Conservation (phyloP, 1,140 invertebrate genomes). For the Melitaea cinxia region DNA sequence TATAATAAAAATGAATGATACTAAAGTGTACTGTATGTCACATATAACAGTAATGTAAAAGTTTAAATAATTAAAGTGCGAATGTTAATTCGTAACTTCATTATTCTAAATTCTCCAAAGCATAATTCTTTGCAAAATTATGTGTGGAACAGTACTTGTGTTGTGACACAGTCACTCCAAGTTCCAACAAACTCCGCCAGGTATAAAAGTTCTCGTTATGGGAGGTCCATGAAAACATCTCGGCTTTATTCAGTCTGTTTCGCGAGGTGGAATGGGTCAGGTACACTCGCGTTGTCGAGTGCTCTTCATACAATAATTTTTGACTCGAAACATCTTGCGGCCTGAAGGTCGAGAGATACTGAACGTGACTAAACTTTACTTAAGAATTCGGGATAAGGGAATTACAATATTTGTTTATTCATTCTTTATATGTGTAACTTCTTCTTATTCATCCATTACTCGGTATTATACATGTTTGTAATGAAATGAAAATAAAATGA, state of each 20-base stretch:
- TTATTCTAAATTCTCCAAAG: not conserved
- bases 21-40: not conserved
- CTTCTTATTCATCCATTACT: not conserved
- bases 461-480: not conserved
- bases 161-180: slow-evolving; percentile 2
- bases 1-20: too few species aligned
- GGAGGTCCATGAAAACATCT: slow-evolving; percentile 15
- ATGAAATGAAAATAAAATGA: too few species aligned
- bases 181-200: not conserved
- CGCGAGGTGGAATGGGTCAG: slow-evolving; percentile 36
- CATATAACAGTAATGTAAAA: too few species aligned
- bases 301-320: slow-evolving; percentile 42
- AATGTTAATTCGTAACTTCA: too few species aligned
- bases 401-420: slow-evolving; percentile 16
- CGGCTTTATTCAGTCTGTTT: slow-evolving; percentile 27
- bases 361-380: slow-evolving; percentile 38
- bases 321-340: slow-evolving; percentile 38
- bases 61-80: not conserved
- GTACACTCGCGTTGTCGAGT: slow-evolving; percentile 32
- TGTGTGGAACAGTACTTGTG: not conserved
- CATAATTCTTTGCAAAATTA: not conserved
- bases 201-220: slow-evolving; percentile 1
- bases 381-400: slow-evolving; percentile 30
- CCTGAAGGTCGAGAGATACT: slow-evolving; percentile 36
- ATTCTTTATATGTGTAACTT: not conserved